phyloP scores from a whole-genome alignment of 64 coral and sea anemone genomes.

The Porites australiensis region DNA sequence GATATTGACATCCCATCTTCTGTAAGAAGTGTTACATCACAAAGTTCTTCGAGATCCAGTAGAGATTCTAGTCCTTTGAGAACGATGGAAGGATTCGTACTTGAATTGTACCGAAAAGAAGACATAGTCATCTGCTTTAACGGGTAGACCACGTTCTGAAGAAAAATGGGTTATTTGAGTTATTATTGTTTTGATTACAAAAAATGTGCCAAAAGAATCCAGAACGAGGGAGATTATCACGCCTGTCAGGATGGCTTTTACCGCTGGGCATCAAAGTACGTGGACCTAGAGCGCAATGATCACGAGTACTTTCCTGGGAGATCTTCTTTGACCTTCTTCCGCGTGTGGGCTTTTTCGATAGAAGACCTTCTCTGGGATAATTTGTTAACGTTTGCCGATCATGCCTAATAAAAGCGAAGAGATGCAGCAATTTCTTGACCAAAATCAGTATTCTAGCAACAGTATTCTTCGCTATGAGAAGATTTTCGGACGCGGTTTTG shows the following conservation, averaged over 20 bases:
- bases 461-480: slow-evolving; percentile 93
- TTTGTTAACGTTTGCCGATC: neutral
- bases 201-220: neutral
- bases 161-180: neutral
- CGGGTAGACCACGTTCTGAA: neutral
- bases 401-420: slow-evolving; percentile 47
- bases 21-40: slow-evolving; percentile 87
- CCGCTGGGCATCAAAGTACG: neutral
- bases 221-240: neutral
- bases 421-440: slow-evolving; percentile 92
- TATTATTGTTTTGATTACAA: neutral
- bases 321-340: neutral
- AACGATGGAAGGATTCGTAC: slow-evolving; percentile 62
- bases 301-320: neutral
- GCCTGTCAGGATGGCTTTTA: slow-evolving; percentile 5
- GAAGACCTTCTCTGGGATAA: neutral
- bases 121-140: slow-evolving; percentile 58
- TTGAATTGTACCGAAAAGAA: slow-evolving; percentile 82
- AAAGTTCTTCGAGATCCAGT: slow-evolving; percentile 75
- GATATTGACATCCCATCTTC: slow-evolving; percentile 72
- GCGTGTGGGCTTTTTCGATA: no score
- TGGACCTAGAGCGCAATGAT: neutral
- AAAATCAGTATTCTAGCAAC: slow-evolving; percentile 89
- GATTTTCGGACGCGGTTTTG: slow-evolving; percentile 94
- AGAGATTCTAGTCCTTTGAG: slow-evolving; percentile 86